A percentile compares a stretch with the other conserved stretches of the same genome.
Conservation (phyloP, 2,888 invertebrate genomes). For the Noctua comes region DNA sequence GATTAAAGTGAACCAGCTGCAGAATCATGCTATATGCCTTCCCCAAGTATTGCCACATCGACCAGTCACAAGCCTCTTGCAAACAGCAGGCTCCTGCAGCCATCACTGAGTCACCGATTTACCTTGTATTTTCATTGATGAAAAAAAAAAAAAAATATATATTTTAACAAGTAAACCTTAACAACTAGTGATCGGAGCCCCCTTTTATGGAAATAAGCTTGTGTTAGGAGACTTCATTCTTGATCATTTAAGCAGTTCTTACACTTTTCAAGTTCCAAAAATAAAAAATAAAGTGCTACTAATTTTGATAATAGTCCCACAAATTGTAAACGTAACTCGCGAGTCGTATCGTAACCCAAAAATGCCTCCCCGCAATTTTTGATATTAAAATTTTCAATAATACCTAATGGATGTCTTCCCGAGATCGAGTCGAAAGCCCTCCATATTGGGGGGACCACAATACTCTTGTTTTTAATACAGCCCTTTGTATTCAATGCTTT, state of each 20-base stretch:
- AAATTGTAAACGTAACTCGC: background rate
- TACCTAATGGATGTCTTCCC: constrained; percentile 89
- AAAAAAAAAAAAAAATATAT: too few relatives aligned
- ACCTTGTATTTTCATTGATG: background rate
- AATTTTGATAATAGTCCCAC: background rate
- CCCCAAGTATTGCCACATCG: background rate
- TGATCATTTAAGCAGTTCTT: background rate
- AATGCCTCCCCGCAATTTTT: constrained; percentile 82
- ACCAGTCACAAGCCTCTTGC: background rate
- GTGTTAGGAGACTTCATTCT: background rate
- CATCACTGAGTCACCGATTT: background rate
- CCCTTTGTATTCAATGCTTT: constrained; percentile 80
- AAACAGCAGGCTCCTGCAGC: background rate
- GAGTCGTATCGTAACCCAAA: constrained; percentile 67
- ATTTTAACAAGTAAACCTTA: background rate
- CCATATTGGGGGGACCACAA: constrained; percentile 83
- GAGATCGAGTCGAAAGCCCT: constrained; percentile 80
- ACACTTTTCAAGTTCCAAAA: background rate
- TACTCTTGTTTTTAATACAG: constrained; percentile 80
- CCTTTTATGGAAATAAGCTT: background rate
- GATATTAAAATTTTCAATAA: constrained; percentile 91
- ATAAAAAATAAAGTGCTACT: background rate
- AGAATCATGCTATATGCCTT: background rate
- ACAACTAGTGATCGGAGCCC: background rate
- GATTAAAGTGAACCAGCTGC: background rate